Evolutionary conservation across 2,888 invertebrate genomes (phyloP), one percentile per base, ranked within the genome.

Genomic region (Oxyteleia sp.): DNA sequence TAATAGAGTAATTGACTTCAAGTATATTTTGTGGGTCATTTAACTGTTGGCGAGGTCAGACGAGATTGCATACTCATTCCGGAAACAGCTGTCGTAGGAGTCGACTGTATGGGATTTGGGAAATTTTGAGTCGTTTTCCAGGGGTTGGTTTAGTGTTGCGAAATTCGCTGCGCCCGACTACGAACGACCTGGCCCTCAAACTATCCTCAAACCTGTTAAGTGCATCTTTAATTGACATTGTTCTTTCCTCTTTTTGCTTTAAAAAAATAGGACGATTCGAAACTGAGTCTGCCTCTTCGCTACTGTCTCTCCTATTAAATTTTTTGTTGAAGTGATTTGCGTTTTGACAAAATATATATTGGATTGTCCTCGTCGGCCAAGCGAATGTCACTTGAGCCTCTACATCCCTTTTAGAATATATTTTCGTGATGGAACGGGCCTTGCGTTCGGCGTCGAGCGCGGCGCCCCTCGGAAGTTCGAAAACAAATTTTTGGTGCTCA

Each of bases 1-100:
- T 76, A 90, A 90, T 91, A 90, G 89, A 91, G 88, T 93, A 93
- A 93, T 93, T 93, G 92, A 93, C 93, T 93, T 93, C 84, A 90
- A 93, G 93, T 93, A 91, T 92, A 91, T 91, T 88, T 88, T 86
- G 86, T 86, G 75, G 84, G 86, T 76, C 80, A 69, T 78, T 83
- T 59, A 80, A 80, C 75, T 80, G 84, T 80, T 84, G 71, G 69
- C 84, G 84, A 84, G 80, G 71, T 80, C 75, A 84, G 84, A 84
- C 71, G 80, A 83, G 79, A 79, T 80, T 72, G 59, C 64, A 49
- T 69, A 79, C 47, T 63, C 66, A 71, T 71, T 72, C 63, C 76
- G 74, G 64, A 63, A 80, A 75, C 64, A 69, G 69, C 75, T 75
- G 75, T 82, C 69, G 71, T 71, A 76, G 71, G 64, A 69, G 47